Percentiles rank a stretch among this genome's conserved stretches.
Conservation (phyloP, 2,888 invertebrate species). For the Cephus rjabovi region DNA sequence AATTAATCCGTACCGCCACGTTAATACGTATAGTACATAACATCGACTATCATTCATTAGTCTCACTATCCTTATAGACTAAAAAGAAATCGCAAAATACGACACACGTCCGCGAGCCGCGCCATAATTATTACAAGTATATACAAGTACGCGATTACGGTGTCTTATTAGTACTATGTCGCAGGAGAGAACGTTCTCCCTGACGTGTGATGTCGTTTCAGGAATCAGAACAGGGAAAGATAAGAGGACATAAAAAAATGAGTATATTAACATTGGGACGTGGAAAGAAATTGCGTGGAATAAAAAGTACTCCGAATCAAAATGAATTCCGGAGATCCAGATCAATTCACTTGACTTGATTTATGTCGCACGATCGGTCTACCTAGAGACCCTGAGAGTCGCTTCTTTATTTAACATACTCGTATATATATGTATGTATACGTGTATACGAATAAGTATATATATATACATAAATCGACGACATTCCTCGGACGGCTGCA, state of each 20-base stretch:
- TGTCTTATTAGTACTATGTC: not conserved
- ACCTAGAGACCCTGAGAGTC: not conserved
- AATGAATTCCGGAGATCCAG: not conserved
- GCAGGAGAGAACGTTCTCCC: not conserved
- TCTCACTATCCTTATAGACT: conserved; percentile 15
- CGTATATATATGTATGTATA: not conserved
- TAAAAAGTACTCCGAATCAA: not conserved
- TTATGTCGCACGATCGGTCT: not conserved
- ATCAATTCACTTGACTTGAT: not conserved
- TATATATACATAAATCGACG: not conserved
- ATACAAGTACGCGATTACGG: conserved; percentile 18
- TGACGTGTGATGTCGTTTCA: not conserved
- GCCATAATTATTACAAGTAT: conserved; percentile 19
- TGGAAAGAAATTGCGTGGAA: conserved; percentile 25
- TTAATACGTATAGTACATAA: conserved; percentile 23
- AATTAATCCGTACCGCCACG: conserved; percentile 14
- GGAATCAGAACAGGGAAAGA: conserved; percentile 7
- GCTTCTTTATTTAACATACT: not conserved
- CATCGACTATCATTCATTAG: conserved; percentile 26
- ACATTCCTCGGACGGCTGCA: not conserved
- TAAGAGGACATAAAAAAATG: conserved; percentile 21
- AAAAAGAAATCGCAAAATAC: conserved; percentile 15
- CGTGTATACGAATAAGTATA: not conserved
- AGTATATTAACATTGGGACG: conserved; percentile 27
- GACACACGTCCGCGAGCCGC: conserved; percentile 10